Conservation (phyloP, 1,140 invertebrate genomes). For the Drosophila truncata region DNA sequence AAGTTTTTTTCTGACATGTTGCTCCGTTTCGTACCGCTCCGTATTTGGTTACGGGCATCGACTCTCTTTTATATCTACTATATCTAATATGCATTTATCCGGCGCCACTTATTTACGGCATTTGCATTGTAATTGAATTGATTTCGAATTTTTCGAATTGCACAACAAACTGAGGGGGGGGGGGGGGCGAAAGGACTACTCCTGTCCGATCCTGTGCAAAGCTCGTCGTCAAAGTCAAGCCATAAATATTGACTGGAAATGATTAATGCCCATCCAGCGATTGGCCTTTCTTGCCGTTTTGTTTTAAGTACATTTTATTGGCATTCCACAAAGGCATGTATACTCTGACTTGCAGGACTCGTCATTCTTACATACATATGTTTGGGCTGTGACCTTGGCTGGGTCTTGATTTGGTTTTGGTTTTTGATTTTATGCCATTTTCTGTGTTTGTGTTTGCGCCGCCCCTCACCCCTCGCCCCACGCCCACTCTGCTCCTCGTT, state of each 20-base stretch:
- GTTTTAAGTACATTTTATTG: constrained; percentile 74
- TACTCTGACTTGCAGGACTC: constrained; percentile 7
- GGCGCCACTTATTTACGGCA: constrained; percentile 42
- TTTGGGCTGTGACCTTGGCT: constrained; percentile 68
- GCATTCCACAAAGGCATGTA: constrained; percentile 42
- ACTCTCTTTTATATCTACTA: neutral
- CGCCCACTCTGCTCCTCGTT: constrained; percentile 38
- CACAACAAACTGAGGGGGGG: neutral
- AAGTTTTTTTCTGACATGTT: constrained; percentile 29
- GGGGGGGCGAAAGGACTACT: neutral
- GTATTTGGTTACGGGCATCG: constrained; percentile 64
- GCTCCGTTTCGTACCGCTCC: constrained; percentile 47
- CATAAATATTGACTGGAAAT: constrained; percentile 75
- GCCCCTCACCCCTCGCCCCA: neutral
- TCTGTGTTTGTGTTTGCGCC: constrained; percentile 55
- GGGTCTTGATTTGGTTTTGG: constrained; percentile 70
- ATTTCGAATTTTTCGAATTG: constrained; percentile 49
- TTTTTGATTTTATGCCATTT: constrained; percentile 65
- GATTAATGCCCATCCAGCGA: constrained; percentile 62
- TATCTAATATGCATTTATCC: constrained; percentile 64
- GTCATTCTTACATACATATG: constrained; percentile 13
- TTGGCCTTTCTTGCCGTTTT: constrained; percentile 48
- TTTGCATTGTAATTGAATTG: constrained; percentile 70
- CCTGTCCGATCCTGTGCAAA: constrained; percentile 26
- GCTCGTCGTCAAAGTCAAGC: constrained; percentile 48